Evolutionary conservation across 2,888 invertebrate genomes (phyloP).

Genomic region (Agrochola litura): DNA sequence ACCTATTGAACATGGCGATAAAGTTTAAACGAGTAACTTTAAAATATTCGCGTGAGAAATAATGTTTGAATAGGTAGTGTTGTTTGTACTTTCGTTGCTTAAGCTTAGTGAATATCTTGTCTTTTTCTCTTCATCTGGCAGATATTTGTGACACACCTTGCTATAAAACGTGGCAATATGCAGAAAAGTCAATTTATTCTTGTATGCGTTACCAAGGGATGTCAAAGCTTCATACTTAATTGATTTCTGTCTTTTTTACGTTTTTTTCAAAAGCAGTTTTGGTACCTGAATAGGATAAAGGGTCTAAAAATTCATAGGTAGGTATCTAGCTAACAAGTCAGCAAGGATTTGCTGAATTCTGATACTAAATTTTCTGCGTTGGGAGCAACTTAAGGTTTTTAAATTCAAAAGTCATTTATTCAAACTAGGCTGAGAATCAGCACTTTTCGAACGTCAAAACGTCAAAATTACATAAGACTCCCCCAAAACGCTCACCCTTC

Average conservation of each 20-base stretch:
- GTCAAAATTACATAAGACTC: too few relatives aligned
- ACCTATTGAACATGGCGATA: conserved; percentile 60
- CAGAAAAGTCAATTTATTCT: neutral
- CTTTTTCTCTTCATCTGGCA: neutral
- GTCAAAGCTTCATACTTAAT: neutral
- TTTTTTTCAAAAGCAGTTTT: neutral
- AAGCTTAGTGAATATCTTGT: neutral
- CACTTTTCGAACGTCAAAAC: too few relatives aligned
- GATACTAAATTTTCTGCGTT: neutral
- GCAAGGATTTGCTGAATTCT: neutral
- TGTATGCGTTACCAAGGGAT: neutral
- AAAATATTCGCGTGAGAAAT: conserved; percentile 54
- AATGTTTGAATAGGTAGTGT: conserved; percentile 27
- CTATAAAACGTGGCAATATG: neutral
- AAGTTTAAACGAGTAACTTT: conserved; percentile 37
- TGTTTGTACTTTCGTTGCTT: conserved; percentile 2
- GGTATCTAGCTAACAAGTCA: neutral
- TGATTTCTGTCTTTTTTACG: neutral
- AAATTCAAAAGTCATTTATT: neutral
- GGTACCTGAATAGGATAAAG: too few relatives aligned
- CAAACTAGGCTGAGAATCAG: too few relatives aligned
- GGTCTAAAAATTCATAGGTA: too few relatives aligned
- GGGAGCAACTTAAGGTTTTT: neutral
- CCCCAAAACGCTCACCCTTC: too few relatives aligned
- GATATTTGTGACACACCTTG: neutral